Evolutionary conservation across 2,888 invertebrate species (phyloP).

Genomic region (Agrotis ipsilon): DNA sequence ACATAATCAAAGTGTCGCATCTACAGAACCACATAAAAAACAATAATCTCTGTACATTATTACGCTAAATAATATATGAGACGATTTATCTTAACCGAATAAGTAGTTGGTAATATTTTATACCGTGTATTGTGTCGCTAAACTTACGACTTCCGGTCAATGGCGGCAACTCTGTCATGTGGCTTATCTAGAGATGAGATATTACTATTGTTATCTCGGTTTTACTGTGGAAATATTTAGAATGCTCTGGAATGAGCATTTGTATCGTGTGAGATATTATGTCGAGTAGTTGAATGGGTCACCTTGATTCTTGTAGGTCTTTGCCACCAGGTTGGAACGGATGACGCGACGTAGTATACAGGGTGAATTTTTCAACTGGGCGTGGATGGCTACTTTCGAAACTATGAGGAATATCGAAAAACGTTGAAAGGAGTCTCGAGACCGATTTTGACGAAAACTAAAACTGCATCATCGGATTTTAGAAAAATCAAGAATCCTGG

Average conservation of each 20-base stretch:
- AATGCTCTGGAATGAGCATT: conserved; percentile 53
- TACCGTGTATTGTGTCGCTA: conserved; percentile 74
- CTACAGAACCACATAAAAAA: conserved; percentile 52
- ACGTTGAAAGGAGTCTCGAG: too few species aligned
- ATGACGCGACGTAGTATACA: too few species aligned
- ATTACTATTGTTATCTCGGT: conserved; percentile 67
- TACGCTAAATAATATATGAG: conserved; percentile 87
- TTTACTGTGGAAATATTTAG: conserved; percentile 64
- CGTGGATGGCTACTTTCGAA: too few species aligned
- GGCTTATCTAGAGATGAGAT: conserved; percentile 70
- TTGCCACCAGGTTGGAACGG: not conserved
- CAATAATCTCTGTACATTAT: conserved; percentile 78
- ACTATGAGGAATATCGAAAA: too few species aligned
- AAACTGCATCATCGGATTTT: too few species aligned
- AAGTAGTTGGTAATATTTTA: conserved; percentile 83
- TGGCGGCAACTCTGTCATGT: conserved; percentile 67
- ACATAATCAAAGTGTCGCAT: conserved; percentile 49
- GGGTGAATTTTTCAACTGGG: too few species aligned
- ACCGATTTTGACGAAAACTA: too few species aligned
- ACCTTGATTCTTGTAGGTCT: conserved; percentile 8
- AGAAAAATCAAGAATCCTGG: too few species aligned
- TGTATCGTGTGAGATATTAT: conserved; percentile 44
- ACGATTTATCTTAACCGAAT: conserved; percentile 86
- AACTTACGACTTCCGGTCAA: conserved; percentile 80
- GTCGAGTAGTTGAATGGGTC: conserved; percentile 38